Evolutionary conservation across 2,888 invertebrate species (phyloP).

Genomic region (Scaptomyza polygonia): DNA sequence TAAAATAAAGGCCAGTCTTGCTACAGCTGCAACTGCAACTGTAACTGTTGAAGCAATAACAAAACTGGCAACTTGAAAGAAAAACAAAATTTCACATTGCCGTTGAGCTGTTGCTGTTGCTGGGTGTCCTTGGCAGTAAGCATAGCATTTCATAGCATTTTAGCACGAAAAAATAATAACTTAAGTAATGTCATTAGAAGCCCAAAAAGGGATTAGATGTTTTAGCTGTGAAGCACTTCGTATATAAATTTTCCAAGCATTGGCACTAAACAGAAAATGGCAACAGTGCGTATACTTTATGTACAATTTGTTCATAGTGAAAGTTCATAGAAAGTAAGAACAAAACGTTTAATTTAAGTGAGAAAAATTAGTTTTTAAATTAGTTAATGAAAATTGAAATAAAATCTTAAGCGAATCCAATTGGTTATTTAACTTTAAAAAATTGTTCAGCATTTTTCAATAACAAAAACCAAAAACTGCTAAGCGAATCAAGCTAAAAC

Average conservation of each 20-base stretch:
- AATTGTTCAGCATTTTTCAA: neutral
- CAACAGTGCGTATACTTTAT: constrained; percentile 17
- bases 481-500: constrained; percentile 30
- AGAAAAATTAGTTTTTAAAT: no score
- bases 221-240: constrained; percentile 27
- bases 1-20: constrained; percentile 14
- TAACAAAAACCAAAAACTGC: constrained; percentile 23
- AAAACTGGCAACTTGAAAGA: constrained; percentile 44
- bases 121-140: constrained; percentile 57
- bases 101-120: constrained; percentile 25
- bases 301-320: neutral
- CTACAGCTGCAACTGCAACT: constrained; percentile 46
- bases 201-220: constrained; percentile 72
- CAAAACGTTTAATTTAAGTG: neutral
- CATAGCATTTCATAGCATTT: constrained; percentile 54
- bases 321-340: no score
- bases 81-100: constrained; percentile 47
- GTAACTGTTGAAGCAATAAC: constrained; percentile 29
- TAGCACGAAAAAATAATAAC: constrained; percentile 75
- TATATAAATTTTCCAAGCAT: constrained; percentile 16
- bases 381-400: no score
- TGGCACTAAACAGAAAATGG: neutral
- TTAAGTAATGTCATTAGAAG: constrained; percentile 78
- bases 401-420: no score
- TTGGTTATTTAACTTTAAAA: neutral